These are phyloP conservation scores for Riparia riparia DNA, from an alignment of 2,113 vertebrate genomes.

Conservation along the genomic window DNA sequence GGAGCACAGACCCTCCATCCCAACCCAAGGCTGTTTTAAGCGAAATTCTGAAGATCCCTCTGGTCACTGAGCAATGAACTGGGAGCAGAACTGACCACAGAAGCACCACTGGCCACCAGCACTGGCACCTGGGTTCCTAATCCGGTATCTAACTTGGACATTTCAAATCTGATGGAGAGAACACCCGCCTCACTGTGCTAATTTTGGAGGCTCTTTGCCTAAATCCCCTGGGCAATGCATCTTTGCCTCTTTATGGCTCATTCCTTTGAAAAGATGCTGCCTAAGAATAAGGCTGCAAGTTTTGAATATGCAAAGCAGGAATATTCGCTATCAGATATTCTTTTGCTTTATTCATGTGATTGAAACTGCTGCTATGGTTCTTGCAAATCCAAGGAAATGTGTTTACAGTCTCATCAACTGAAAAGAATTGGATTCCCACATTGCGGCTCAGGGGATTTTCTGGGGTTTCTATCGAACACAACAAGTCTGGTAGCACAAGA, in stretches of 20 bases:
- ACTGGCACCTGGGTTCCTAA: background rate
- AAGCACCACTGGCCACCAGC: background rate
- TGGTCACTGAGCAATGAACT: background rate
- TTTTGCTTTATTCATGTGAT: slow-evolving; percentile 68
- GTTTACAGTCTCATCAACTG: slow-evolving; percentile 73
- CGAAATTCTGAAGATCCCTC: background rate
- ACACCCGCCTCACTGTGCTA: background rate
- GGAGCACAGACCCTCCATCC: background rate
- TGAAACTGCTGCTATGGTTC: slow-evolving; percentile 63
- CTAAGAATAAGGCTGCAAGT: slow-evolving; percentile 51
- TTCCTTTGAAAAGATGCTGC: slow-evolving; percentile 49
- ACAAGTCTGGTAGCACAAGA: slow-evolving; percentile 3
- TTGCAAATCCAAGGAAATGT: slow-evolving; percentile 71
- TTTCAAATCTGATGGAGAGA: background rate
- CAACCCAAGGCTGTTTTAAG: background rate
- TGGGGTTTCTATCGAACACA: slow-evolving; percentile 49
- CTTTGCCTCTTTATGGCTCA: slow-evolving; percentile 23
- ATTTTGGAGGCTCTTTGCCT: slow-evolving; percentile 42
- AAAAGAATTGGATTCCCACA: slow-evolving; percentile 72
- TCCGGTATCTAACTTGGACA: background rate
- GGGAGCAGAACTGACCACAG: background rate
- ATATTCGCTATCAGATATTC: slow-evolving; percentile 64
- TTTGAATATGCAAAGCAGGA: slow-evolving; percentile 73
- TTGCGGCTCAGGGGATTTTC: slow-evolving; percentile 70
- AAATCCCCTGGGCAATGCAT: slow-evolving; percentile 35